A percentile compares a stretch with the other conserved stretches of the same genome.
Conservation (phyloP, 2,113 vertebrate species). For the Larimichthys polyactis region DNA sequence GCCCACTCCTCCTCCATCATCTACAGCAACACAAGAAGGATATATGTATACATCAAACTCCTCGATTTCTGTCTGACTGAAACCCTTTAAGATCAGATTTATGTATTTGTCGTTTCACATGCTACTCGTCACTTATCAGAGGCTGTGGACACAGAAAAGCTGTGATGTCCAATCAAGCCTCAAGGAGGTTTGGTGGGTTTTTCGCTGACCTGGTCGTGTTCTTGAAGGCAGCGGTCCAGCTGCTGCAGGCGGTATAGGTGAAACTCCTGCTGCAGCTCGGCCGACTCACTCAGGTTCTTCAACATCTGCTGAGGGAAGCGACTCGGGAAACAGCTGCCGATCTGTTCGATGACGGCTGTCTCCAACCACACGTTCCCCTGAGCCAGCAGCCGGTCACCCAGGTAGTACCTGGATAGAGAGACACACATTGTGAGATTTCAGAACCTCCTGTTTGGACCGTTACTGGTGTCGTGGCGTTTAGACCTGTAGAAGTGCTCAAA, state of each 20-base stretch:
- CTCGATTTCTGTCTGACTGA: background rate
- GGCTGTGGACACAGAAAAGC: background rate
- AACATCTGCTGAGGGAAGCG: conserved; percentile 96
- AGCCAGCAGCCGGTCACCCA: conserved; percentile 92
- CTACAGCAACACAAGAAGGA: conserved; percentile 63
- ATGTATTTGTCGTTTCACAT: too few relatives aligned
- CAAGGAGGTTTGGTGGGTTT: background rate
- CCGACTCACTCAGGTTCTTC: conserved; percentile 87
- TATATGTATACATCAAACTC: background rate
- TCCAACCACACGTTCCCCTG: conserved; percentile 91
- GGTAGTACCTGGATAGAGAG: conserved; percentile 88
- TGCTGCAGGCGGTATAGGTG: conserved; percentile 90
- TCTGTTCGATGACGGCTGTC: conserved; percentile 89
- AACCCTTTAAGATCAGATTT: background rate
- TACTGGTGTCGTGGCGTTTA: fast-evolving
- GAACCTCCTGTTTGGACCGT: background rate
- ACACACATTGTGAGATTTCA: background rate
- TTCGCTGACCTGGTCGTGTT: conserved; percentile 70
- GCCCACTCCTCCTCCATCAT: conserved; percentile 76
- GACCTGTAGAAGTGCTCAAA: conserved; percentile 98
- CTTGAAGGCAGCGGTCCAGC: conserved; percentile 87
- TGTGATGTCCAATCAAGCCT: background rate
- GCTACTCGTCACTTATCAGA: background rate
- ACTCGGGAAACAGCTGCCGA: conserved; percentile 94
- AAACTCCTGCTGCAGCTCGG: conserved; percentile 91